A percentile compares a stretch with the other conserved stretches of the same genome.
Evolutionary conservation across 1,140 invertebrate species (phyloP).

Genomic region (Propsilocerus akamusi): DNA sequence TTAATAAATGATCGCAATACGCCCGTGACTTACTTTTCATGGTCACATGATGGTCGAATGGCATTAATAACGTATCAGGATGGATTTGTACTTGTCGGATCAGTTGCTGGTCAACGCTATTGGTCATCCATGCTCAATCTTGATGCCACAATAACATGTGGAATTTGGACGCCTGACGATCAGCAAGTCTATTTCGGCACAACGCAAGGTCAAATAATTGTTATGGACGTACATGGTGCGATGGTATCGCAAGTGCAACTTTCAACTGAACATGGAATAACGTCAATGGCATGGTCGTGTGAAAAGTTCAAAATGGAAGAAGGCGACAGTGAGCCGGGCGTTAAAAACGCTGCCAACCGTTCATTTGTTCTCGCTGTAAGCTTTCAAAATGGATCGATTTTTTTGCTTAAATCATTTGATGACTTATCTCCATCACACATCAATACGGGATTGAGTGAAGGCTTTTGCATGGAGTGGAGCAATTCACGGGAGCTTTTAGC

Average conservation of each 20-base stretch:
- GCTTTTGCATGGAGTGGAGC: constrained; percentile 84
- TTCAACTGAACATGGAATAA: constrained; percentile 59
- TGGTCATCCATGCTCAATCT: constrained; percentile 96
- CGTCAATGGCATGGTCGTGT: constrained; percentile 87
- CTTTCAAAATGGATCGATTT: constrained; percentile 73
- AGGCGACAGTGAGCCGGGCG: constrained; percentile 42
- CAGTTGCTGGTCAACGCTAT: constrained; percentile 89
- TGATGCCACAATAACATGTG: constrained; percentile 84
- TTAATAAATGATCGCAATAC: constrained; percentile 95
- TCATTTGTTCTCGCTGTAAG: constrained; percentile 71
- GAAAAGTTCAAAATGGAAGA: constrained; percentile 98
- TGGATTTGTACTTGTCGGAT: constrained; percentile 90
- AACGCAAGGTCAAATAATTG: constrained; percentile 78
- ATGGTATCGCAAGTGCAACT: constrained; percentile 85
- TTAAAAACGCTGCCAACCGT: constrained; percentile 31
- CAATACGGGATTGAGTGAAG: constrained; percentile 48
- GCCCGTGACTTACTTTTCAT: constrained; percentile 90
- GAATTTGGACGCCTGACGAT: constrained; percentile 95
- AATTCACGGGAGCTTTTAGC: constrained; percentile 84
- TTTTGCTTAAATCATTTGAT: constrained; percentile 77
- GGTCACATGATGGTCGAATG: constrained; percentile 97
- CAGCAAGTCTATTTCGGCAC: constrained; percentile 94
- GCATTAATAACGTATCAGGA: constrained; percentile 96
- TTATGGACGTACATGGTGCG: constrained; percentile 89
- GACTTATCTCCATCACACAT: constrained; percentile 77